phyloP scores from a whole-genome alignment of 1,140 invertebrate genomes.

The Ditylenchus dipsaci region DNA sequence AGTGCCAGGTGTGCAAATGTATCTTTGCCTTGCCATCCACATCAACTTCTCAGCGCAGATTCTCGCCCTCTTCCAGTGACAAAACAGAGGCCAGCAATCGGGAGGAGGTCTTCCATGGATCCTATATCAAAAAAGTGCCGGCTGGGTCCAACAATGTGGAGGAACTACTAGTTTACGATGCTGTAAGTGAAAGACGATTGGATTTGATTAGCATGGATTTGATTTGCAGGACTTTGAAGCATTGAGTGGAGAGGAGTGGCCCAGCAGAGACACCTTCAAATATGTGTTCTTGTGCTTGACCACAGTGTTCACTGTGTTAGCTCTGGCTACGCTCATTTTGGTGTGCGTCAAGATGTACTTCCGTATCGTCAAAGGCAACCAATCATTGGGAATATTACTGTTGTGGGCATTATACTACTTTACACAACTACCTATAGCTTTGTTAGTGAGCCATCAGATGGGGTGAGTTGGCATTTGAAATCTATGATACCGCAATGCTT shows the following conservation, averaged over 20 bases:
- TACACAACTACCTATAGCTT: slow-evolving; percentile 60
- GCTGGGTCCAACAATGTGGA: slow-evolving; percentile 20
- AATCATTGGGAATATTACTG: slow-evolving; percentile 60
- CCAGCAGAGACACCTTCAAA: background rate
- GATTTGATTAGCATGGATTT: background rate
- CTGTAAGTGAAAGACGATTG: slow-evolving; percentile 13
- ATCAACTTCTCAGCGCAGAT: background rate
- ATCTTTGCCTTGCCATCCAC: background rate
- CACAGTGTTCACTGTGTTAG: slow-evolving; percentile 50
- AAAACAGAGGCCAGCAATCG: background rate
- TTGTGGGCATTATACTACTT: slow-evolving; percentile 60
- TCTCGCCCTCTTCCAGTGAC: background rate
- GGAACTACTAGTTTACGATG: slow-evolving; percentile 27
- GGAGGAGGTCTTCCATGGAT: slow-evolving; percentile 15
- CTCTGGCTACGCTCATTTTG: slow-evolving; percentile 60
- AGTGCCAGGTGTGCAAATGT: slow-evolving; percentile 49
- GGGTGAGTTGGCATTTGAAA: slow-evolving; percentile 2
- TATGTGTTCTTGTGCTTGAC: slow-evolving; percentile 41
- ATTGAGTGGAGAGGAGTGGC: background rate
- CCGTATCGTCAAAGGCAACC: slow-evolving; percentile 61
- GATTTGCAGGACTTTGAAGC: slow-evolving; percentile 1
- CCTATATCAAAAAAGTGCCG: slow-evolving; percentile 38
- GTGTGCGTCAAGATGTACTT: slow-evolving; percentile 61
- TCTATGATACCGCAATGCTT: slow-evolving; percentile 9
- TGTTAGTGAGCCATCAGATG: slow-evolving; percentile 58